Evolutionary conservation across 2,113 vertebrate species (phyloP).

Genomic region (Pantherophis guttatus): DNA sequence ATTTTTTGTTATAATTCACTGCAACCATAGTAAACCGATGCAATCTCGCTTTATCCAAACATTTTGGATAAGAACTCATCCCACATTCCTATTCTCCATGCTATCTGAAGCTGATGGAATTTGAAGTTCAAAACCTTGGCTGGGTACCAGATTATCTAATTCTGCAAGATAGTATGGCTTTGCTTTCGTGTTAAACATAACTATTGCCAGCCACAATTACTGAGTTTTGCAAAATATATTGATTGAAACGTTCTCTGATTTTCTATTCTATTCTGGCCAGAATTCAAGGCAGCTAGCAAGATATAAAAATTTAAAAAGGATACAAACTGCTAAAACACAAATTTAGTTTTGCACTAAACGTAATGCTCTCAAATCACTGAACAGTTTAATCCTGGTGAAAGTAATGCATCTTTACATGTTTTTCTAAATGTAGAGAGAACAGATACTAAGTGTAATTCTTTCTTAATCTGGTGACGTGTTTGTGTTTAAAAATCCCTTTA

Average conservation of each 20-base stretch:
- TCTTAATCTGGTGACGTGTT: neutral
- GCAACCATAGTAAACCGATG: no score
- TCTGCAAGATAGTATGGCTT: neutral
- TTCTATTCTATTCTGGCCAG: neutral
- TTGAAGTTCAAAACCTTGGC: neutral
- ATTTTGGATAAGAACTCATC: neutral
- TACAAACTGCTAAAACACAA: neutral
- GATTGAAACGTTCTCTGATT: neutral
- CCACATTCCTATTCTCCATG: neutral
- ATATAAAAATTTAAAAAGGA: neutral
- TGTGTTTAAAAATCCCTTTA: neutral
- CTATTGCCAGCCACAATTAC: neutral
- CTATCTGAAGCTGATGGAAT: neutral
- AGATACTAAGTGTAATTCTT: neutral
- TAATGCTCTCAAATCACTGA: neutral
- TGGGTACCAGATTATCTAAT: neutral
- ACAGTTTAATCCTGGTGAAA: neutral
- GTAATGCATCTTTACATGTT: neutral
- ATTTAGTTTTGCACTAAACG: neutral
- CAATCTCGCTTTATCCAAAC: neutral
- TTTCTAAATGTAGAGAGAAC: neutral
- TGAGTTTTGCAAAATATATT: neutral
- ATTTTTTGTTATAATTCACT: neutral
- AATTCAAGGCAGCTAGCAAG: neutral
- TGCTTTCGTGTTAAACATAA: neutral